phyloP scores from a whole-genome alignment of 2,113 vertebrate species.

The Microtus richardsoni region DNA sequence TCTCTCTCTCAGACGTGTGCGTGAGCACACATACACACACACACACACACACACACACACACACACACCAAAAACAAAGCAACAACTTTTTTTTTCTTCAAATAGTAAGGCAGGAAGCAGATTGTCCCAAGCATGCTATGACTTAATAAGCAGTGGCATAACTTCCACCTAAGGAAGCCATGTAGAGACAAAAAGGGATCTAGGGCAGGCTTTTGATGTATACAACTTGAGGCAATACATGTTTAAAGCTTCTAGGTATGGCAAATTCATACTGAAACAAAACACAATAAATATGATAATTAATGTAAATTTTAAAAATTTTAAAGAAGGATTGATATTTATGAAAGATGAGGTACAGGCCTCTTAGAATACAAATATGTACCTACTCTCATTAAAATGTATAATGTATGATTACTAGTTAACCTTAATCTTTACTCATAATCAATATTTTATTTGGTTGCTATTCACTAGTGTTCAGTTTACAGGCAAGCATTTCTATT shows the following conservation, averaged over 20 bases:
- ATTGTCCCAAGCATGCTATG: background rate
- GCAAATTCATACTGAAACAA: background rate
- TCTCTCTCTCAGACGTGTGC: background rate
- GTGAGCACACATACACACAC: background rate
- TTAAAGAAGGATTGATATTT: background rate
- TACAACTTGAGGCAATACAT: background rate
- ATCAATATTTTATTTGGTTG: background rate
- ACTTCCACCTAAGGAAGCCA: background rate
- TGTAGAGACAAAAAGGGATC: background rate
- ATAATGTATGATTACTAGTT: background rate
- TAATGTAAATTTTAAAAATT: background rate
- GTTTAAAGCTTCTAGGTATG: background rate
- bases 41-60: background rate
- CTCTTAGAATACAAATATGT: constrained; percentile 20
- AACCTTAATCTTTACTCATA: background rate
- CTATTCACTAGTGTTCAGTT: background rate
- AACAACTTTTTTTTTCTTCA: background rate
- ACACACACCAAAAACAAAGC: background rate
- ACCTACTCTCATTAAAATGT: background rate
- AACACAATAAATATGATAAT: background rate
- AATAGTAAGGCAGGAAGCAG: background rate
- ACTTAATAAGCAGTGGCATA: background rate
- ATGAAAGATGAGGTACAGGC: background rate
- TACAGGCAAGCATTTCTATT: background rate
- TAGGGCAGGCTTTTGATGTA: background rate